These are phyloP conservation scores for Myotis brandtii DNA, from an alignment of 2,113 vertebrate species.

Conservation along the genomic window DNA sequence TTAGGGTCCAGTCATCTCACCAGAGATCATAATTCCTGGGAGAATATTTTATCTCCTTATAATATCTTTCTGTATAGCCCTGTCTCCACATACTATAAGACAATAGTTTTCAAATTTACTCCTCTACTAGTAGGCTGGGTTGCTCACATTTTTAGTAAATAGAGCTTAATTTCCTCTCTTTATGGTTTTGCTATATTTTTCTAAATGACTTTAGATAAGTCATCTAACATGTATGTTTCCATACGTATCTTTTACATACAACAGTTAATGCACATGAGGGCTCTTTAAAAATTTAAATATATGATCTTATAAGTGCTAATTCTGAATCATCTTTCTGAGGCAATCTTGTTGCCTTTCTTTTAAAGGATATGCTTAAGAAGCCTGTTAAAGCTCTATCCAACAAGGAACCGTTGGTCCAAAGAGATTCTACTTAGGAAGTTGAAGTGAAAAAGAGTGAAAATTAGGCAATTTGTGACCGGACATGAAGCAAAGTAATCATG, in stretches of 20 bases:
- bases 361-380: background rate
- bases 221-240: background rate
- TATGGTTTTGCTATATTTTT: background rate
- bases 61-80: background rate
- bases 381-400: background rate
- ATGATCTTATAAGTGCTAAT: background rate
- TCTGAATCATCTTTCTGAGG: background rate
- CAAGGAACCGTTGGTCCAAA: background rate
- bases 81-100: background rate
- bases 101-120: background rate
- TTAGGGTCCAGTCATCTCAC: background rate
- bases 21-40: background rate
- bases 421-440: background rate
- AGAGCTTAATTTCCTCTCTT: background rate
- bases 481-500: constrained; percentile 5
- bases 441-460: background rate
- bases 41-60: background rate
- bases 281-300: background rate
- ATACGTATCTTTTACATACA: background rate
- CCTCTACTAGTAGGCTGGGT: background rate
- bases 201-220: background rate
- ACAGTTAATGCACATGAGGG: background rate
- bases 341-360: background rate
- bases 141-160: background rate
- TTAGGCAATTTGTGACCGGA: background rate